Evolutionary conservation across 2,113 vertebrate species (phyloP), one percentile per base, ranked within the genome.

Genomic region (Channa maculata): DNA sequence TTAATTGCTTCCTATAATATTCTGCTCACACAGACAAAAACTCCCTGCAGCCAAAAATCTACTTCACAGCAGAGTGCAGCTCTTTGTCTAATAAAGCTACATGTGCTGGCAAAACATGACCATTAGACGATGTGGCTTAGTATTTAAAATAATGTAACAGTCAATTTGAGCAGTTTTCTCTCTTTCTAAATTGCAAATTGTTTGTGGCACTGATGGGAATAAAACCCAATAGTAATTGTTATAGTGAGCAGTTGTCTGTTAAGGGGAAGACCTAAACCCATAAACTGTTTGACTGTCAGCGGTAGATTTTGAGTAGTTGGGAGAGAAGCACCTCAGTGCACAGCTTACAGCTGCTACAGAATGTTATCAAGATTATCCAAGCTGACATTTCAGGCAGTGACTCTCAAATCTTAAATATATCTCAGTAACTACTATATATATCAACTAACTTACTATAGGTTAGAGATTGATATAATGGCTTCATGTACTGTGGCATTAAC

Each of bases 391-490:
- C 11, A 65, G 51, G 34, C 41, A 36, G 39, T 6, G 0, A 39
- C 39, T 15, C 39, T 34, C 48, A 65, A 24, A 24, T 24, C 24
- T 24, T 11, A 60, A 71, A 41, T 54, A 39, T 48, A 55, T 45
- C 62, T 54, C 14, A 65, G 2, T 65, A 37, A 60, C 72, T 67
- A 77, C n/a, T 8, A 48, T 6, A 55, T 50, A 50, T 15, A 3
- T 36, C 7, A 73, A 34, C 8, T 33, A 49, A 49, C 54, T 24
- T 41, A 8, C 38, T 45, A 75, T 33, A 38, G 51, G 39, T 50
- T 24, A 7, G 12, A 12, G 41, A 14, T 59, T 24, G 10, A n/a
- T 61, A 55, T 4, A 8, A 3, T 6, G 15, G 12, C 4, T 52
- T 38, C 5, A 15, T 48, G n/a, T 4, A n/a, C 3, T 14, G 14